Conservation (phyloP, 1,140 invertebrate genomes). For the Bombyx mandarina region DNA sequence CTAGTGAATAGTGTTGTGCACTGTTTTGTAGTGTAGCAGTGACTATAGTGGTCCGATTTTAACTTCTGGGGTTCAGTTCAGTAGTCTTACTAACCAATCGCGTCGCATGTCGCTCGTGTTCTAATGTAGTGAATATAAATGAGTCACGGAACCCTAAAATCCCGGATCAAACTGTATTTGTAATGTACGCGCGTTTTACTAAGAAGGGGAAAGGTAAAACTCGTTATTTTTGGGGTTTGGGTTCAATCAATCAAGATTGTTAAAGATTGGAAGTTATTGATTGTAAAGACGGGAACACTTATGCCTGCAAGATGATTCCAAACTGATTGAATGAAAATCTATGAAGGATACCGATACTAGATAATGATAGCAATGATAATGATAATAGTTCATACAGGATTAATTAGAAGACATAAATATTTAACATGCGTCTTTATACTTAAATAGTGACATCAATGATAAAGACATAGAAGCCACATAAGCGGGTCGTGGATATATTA, state of each 20-base stretch:
- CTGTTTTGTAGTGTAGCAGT: too few relatives aligned
- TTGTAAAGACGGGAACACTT: constrained; percentile 23
- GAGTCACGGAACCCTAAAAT: constrained; percentile 52
- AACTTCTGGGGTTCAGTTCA: constrained; percentile 5
- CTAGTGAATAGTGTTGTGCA: neutral
- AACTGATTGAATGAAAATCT: too few relatives aligned
- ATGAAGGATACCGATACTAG: too few relatives aligned
- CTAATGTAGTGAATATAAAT: constrained; percentile 27
- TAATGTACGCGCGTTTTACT: constrained; percentile 18
- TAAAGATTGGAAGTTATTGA: constrained; percentile 10
- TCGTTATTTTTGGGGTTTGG: constrained; percentile 19
- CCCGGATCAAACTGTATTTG: constrained; percentile 42
- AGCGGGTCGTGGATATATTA: constrained; percentile 22
- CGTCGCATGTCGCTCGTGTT: constrained; percentile 32
- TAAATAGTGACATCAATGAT: too few relatives aligned
- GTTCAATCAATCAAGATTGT: constrained; percentile 4
- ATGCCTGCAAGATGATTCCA: neutral
- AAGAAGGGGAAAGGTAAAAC: constrained; percentile 12
- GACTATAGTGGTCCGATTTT: neutral
- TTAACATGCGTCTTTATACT: too few relatives aligned
- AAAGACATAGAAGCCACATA: constrained; percentile 3
- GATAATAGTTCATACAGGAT: too few relatives aligned
- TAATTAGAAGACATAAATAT: too few relatives aligned
- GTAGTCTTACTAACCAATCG: constrained; percentile 9
- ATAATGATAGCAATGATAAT: too few relatives aligned